phyloP scores from a whole-genome alignment of 1,140 invertebrate genomes.

The Belonocnema kinseyi region DNA sequence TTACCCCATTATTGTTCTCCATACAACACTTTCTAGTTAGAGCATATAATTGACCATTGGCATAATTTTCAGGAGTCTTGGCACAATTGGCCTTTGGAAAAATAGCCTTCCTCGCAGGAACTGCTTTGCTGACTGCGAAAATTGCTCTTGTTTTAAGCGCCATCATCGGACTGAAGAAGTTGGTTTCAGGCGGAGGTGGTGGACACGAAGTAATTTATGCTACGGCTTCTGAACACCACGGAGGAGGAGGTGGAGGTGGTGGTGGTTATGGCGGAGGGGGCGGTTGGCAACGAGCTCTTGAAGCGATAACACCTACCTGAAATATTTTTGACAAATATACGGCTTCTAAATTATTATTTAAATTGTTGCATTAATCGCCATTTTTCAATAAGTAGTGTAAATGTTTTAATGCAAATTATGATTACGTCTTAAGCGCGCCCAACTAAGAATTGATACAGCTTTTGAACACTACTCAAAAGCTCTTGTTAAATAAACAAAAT shows the following conservation, averaged over 20 bases:
- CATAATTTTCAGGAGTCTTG: constrained; percentile 73
- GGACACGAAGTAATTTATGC: constrained; percentile 79
- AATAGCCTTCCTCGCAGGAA: constrained; percentile 81
- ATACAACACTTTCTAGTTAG: constrained; percentile 1
- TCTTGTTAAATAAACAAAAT: too few relatives aligned
- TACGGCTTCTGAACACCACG: constrained; percentile 70
- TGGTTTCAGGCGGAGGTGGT: constrained; percentile 74
- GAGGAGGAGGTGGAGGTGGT: constrained; percentile 68
- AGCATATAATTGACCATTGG: background rate
- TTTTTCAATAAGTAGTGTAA: background rate
- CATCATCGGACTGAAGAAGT: constrained; percentile 81
- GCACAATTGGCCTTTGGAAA: constrained; percentile 82
- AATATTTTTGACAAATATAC: background rate
- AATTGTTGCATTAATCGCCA: constrained; percentile 28
- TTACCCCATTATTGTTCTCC: constrained; percentile 33
- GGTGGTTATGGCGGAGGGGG: constrained; percentile 59
- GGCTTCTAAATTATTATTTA: background rate
- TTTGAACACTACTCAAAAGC: too few relatives aligned
- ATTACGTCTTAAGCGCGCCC: background rate
- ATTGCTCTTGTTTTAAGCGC: constrained; percentile 81
- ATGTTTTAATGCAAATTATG: background rate
- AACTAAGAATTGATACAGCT: too few relatives aligned
- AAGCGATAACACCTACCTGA: constrained; percentile 67
- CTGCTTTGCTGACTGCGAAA: constrained; percentile 82
- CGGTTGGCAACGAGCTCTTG: constrained; percentile 77